Evolutionary conservation across 2,888 invertebrate species (phyloP).

Genomic region (Ophion slaviceki): DNA sequence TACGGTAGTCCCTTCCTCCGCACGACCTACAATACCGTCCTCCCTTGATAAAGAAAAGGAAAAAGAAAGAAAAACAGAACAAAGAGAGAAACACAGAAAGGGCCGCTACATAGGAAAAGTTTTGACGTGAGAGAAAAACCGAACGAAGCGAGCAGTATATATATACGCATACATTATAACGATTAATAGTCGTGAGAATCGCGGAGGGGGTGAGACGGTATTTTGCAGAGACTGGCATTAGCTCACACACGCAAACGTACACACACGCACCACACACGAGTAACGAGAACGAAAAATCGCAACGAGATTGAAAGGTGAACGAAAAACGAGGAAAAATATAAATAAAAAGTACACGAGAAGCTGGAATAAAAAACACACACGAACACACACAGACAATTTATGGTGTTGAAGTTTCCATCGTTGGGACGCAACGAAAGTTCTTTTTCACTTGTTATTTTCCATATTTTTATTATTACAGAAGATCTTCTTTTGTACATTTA

Average conservation of each 20-base stretch:
- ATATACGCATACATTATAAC: constrained; percentile 68
- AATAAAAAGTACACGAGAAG: background rate
- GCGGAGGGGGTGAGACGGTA: constrained; percentile 75
- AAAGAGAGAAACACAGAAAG: background rate
- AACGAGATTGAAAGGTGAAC: constrained; percentile 29
- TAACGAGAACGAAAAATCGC: constrained; percentile 36
- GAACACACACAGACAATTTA: constrained; percentile 61
- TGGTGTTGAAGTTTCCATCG: too few species aligned
- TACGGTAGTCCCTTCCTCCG: constrained; percentile 63
- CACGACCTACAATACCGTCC: constrained; percentile 66
- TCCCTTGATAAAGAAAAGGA: constrained; percentile 47
- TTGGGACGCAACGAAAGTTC: too few species aligned
- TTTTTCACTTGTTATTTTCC: too few species aligned
- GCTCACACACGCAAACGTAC: constrained; percentile 41
- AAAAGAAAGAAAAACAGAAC: constrained; percentile 17
- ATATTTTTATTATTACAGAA: too few species aligned
- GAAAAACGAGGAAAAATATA: constrained; percentile 20
- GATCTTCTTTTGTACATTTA: too few species aligned
- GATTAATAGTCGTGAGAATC: constrained; percentile 68
- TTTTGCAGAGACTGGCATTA: constrained; percentile 80
- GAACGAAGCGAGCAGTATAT: constrained; percentile 69
- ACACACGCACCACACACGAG: constrained; percentile 9
- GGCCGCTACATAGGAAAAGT: constrained; percentile 9
- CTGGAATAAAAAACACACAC: constrained; percentile 18
- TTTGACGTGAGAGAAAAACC: background rate